These are phyloP conservation scores for Blastobasis lacticolella DNA, from an alignment of 2,888 invertebrate genomes.

Conservation along the genomic window DNA sequence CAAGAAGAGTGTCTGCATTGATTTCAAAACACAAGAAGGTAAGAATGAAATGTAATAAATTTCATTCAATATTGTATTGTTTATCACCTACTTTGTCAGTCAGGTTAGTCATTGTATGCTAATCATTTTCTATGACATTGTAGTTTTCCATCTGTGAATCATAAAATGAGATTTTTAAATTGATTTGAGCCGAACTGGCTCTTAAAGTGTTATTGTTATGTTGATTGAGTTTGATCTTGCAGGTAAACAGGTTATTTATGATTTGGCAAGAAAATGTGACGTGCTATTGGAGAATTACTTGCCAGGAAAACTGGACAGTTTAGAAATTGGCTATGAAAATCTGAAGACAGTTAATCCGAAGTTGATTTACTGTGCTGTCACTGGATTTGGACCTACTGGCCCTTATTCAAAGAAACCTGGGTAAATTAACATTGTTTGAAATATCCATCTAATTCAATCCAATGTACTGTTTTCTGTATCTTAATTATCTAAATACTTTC, in stretches of 20 bases:
- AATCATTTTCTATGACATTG: no score
- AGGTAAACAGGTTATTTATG: conserved; percentile 76
- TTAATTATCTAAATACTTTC: conserved; percentile 17
- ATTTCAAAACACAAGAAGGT: conserved; percentile 83
- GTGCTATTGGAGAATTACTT: conserved; percentile 95
- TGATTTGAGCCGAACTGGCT: no score
- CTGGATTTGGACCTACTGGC: conserved; percentile 92
- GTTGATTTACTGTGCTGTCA: conserved; percentile 94
- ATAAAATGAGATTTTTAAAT: no score
- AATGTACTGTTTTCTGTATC: no score
- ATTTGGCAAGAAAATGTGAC: conserved; percentile 86
- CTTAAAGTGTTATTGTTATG: background rate
- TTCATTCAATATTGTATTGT: no score
- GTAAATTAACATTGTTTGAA: conserved; percentile 17
- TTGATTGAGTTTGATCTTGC: conserved; percentile 6
- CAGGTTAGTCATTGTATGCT: no score
- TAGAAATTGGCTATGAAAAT: conserved; percentile 87
- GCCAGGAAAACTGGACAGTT: conserved; percentile 87
- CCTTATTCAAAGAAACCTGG: conserved; percentile 92
- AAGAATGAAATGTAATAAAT: conserved; percentile 16
- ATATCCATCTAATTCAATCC: no score
- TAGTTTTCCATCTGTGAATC: no score
- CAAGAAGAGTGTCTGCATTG: conserved; percentile 92
- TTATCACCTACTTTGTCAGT: no score
- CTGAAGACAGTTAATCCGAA: conserved; percentile 81